Percentiles rank a stretch among this genome's conserved stretches.
Evolutionary conservation across 2,797 vertebrate genomes (phyloP).

Genomic region (Pseudopleuronectes americanus): DNA sequence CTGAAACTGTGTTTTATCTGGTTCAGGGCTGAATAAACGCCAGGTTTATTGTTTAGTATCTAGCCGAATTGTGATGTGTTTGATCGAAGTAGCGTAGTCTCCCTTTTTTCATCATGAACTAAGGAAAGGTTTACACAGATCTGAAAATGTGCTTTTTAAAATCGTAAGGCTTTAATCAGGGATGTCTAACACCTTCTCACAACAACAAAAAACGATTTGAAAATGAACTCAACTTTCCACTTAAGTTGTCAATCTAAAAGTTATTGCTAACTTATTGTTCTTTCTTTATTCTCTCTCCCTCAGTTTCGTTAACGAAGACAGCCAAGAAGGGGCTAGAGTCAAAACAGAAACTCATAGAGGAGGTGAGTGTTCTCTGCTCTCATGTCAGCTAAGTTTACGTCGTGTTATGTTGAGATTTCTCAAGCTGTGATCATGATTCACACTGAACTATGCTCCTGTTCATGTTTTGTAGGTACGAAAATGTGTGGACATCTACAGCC

Average conservation of each 20-base stretch:
- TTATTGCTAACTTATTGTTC: neutral
- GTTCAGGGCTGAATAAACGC: too few relatives aligned
- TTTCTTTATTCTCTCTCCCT: neutral
- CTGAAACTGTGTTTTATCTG: too few relatives aligned
- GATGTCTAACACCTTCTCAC: too few relatives aligned
- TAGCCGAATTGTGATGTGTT: too few relatives aligned
- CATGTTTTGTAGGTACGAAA: conserved; percentile 85
- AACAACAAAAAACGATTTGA: too few relatives aligned
- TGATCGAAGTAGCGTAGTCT: neutral
- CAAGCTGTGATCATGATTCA: neutral
- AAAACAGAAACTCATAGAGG: conserved; percentile 93
- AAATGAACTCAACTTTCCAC: too few relatives aligned
- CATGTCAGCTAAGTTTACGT: neutral
- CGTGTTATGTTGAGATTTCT: neutral
- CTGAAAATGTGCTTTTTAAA: neutral
- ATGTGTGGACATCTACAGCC: conserved; percentile 95
- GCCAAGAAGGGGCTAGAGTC: conserved; percentile 91
- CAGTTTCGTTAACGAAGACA: conserved; percentile 96
- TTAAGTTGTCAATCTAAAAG: too few relatives aligned
- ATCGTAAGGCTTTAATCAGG: too few relatives aligned
- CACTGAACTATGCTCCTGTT: neutral
- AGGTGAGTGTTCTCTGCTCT: conserved; percentile 81
- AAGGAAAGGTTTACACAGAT: neutral
- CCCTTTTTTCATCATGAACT: neutral
- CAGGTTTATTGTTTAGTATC: too few relatives aligned